A percentile compares a stretch with the other conserved stretches of the same genome.
Evolutionary conservation across 2,797 vertebrate species (phyloP).

Genomic region (Allobates femoralis): DNA sequence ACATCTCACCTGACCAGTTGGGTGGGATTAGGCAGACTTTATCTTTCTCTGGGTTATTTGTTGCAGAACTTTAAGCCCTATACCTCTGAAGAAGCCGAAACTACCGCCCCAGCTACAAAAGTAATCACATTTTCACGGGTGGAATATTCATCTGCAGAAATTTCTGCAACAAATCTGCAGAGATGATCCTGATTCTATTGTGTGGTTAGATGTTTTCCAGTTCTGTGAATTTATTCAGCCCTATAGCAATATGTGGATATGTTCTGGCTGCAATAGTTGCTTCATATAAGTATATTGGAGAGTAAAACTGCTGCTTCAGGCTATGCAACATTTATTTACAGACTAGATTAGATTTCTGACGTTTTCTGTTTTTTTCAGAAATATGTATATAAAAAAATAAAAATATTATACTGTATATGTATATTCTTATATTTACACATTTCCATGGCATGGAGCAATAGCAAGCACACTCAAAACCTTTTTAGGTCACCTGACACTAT

Average conservation of each 20-base stretch:
- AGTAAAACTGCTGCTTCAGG: no score
- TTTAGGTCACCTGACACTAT: no score
- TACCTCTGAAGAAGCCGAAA: background rate
- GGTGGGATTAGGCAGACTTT: background rate
- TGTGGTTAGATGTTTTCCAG: background rate
- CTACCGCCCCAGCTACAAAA: background rate
- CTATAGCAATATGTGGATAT: background rate
- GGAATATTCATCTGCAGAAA: no score
- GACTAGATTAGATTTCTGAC: background rate
- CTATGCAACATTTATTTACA: background rate
- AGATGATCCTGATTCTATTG: background rate
- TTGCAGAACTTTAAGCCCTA: background rate
- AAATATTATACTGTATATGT: no score
- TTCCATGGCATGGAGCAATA: no score
- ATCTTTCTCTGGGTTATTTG: background rate
- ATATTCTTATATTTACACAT: no score
- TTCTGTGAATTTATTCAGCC: background rate
- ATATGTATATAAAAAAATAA: no score
- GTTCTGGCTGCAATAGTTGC: no score
- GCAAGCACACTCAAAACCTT: no score
- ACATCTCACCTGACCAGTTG: background rate
- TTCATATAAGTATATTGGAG: no score
- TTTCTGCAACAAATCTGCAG: background rate
- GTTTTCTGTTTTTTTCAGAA: no score
- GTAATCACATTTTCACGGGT: background rate